Evolutionary conservation across 1,140 invertebrate species (phyloP).

Genomic region (Vanessa tameamea): DNA sequence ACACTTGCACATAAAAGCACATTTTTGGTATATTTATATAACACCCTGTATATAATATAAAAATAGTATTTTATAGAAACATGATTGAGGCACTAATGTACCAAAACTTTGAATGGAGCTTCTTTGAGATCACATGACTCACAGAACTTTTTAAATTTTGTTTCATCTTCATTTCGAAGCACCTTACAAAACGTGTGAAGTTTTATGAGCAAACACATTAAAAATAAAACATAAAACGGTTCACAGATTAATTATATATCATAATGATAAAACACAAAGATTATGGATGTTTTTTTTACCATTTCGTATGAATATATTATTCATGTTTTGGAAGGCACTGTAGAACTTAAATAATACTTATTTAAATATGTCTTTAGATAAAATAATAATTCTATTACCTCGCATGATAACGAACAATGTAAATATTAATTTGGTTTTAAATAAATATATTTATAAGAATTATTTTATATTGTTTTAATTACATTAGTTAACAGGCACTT

Average conservation of each 20-base stretch:
- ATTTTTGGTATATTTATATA: slow-evolving; percentile 75
- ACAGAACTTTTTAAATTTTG: slow-evolving; percentile 12
- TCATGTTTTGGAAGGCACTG: slow-evolving; percentile 3
- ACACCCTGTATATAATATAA: slow-evolving; percentile 78
- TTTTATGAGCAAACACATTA: not conserved
- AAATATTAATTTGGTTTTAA: slow-evolving; percentile 5
- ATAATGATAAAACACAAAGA: not conserved
- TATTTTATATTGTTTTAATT: not conserved
- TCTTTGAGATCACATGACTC: slow-evolving; percentile 61
- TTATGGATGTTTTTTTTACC: not conserved
- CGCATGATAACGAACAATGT: not conserved
- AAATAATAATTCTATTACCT: not conserved
- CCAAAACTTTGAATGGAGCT: slow-evolving; percentile 47
- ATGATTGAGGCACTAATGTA: slow-evolving; percentile 67
- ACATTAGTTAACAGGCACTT: slow-evolving; percentile 11
- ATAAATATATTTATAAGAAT: not conserved
- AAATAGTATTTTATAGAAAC: slow-evolving; percentile 62
- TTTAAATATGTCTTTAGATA: not conserved
- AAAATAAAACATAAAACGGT: not conserved
- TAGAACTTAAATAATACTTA: not conserved
- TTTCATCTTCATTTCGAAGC: not conserved
- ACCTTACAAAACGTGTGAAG: not conserved
- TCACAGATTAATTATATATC: not conserved
- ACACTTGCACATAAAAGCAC: slow-evolving; percentile 75
- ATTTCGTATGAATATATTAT: slow-evolving; percentile 1